phyloP scores from a whole-genome alignment of 2,888 invertebrate species.

The Podotricha telesiphe region DNA sequence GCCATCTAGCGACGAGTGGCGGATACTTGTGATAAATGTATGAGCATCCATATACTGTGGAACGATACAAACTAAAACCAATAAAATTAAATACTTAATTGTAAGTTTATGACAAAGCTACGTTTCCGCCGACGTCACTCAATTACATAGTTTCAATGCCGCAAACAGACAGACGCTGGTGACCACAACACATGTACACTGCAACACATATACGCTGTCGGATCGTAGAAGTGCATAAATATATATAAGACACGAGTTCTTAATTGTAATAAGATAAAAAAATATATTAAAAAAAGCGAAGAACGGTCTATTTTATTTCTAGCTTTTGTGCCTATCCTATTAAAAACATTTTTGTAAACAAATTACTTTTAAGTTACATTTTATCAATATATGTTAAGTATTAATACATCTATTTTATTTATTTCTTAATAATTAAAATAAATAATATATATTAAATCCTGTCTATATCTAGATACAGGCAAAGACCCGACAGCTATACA shows the following conservation, averaged over 20 bases:
- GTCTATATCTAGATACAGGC: neutral
- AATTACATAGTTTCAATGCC: constrained; percentile 44
- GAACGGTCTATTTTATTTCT: too few species aligned
- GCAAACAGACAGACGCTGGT: constrained; percentile 43
- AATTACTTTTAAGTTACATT: too few species aligned
- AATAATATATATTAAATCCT: too few species aligned
- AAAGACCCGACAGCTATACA: constrained; percentile 2
- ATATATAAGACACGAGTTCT: neutral
- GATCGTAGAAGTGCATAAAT: neutral
- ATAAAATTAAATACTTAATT: constrained; percentile 74
- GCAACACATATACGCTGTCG: constrained; percentile 44
- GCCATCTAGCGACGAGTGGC: neutral
- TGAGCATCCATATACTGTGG: constrained; percentile 60
- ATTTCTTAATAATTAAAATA: too few species aligned
- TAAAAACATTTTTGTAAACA: too few species aligned
- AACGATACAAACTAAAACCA: constrained; percentile 76
- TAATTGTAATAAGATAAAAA: neutral
- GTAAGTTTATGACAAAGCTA: constrained; percentile 61
- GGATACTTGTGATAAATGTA: constrained; percentile 35
- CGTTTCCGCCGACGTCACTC: constrained; percentile 49
- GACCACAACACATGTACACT: constrained; percentile 30
- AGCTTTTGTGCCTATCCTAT: too few species aligned
- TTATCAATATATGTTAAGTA: too few species aligned
- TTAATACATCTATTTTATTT: too few species aligned
- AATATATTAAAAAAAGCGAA: too few species aligned